Percentiles rank a stretch among this genome's conserved stretches.
Evolutionary conservation across 2,797 vertebrate genomes (phyloP).

Genomic region (Echiichthys vipera): DNA sequence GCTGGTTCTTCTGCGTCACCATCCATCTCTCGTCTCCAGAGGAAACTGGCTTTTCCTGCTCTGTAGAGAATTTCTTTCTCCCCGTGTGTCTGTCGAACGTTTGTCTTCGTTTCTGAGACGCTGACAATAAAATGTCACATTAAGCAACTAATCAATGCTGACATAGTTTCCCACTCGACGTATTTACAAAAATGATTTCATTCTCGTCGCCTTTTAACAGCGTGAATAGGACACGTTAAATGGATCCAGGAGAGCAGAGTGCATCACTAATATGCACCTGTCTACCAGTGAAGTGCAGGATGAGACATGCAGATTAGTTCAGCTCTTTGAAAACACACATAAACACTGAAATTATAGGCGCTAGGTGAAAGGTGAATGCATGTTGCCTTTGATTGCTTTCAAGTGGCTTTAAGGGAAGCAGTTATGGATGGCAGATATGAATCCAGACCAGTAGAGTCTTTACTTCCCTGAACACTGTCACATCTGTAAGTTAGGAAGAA

Average conservation of each 20-base stretch:
- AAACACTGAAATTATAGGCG: constrained; percentile 2
- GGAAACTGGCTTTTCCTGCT: neutral
- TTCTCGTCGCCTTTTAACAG: neutral
- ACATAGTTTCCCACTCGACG: neutral
- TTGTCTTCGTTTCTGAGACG: constrained; percentile 5
- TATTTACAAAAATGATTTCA: neutral
- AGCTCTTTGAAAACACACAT: neutral
- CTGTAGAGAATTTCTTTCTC: neutral
- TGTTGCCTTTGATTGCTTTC: neutral
- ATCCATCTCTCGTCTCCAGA: constrained; percentile 16
- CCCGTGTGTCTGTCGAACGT: neutral
- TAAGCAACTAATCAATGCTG: neutral
- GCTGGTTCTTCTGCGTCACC: constrained; percentile 4
- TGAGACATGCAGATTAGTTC: too few relatives aligned
- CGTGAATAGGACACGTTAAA: neutral
- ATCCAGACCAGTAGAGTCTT: neutral
- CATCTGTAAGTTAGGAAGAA: too few relatives aligned
- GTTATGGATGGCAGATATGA: constrained; percentile 4
- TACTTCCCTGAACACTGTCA: neutral
- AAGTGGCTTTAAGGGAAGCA: neutral
- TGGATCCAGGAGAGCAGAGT: neutral
- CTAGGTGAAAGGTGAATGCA: neutral
- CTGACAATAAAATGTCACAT: constrained; percentile 14
- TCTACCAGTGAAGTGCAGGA: too few relatives aligned
- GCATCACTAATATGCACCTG: too few relatives aligned